These are phyloP conservation scores for Melitaea athalia DNA, from an alignment of 2,888 invertebrate species.

Conservation along the genomic window DNA sequence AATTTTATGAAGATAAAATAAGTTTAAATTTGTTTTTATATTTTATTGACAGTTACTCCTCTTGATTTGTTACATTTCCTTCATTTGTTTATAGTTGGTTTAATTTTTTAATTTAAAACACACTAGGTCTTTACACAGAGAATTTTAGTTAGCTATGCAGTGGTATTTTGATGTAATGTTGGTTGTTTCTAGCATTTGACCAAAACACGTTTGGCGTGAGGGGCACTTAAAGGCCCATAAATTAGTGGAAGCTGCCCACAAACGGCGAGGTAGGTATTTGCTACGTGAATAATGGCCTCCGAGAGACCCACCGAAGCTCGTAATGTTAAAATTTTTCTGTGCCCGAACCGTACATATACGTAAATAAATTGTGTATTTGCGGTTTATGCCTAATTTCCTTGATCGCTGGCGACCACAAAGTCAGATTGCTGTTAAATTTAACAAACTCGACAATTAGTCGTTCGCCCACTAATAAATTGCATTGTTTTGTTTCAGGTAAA, in stretches of 20 bases:
- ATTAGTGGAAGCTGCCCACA: slow-evolving; percentile 75
- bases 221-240: slow-evolving; percentile 77
- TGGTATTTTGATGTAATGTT: slow-evolving; percentile 21
- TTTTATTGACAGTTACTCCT: not conserved
- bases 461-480: slow-evolving; percentile 37
- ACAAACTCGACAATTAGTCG: slow-evolving; percentile 16
- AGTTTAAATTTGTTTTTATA: too few relatives aligned
- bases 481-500: slow-evolving; percentile 52
- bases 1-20: too few relatives aligned
- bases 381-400: slow-evolving; percentile 35
- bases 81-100: not conserved
- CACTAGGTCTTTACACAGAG: not conserved
- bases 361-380: slow-evolving; percentile 40
- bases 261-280: slow-evolving; percentile 72
- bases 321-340: slow-evolving; percentile 52
- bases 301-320: slow-evolving; percentile 58
- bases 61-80: too few relatives aligned
- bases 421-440: slow-evolving; percentile 19
- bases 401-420: slow-evolving; percentile 8
- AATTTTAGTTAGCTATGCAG: slow-evolving; percentile 10
- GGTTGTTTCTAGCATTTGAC: slow-evolving; percentile 59
- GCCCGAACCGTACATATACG: slow-evolving; percentile 40
- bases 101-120: not conserved
- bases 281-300: slow-evolving; percentile 72
- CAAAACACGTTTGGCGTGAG: slow-evolving; percentile 61